Evolutionary conservation across 2,888 invertebrate genomes (phyloP).

Genomic region (Pycnomerus fuliginosus): DNA sequence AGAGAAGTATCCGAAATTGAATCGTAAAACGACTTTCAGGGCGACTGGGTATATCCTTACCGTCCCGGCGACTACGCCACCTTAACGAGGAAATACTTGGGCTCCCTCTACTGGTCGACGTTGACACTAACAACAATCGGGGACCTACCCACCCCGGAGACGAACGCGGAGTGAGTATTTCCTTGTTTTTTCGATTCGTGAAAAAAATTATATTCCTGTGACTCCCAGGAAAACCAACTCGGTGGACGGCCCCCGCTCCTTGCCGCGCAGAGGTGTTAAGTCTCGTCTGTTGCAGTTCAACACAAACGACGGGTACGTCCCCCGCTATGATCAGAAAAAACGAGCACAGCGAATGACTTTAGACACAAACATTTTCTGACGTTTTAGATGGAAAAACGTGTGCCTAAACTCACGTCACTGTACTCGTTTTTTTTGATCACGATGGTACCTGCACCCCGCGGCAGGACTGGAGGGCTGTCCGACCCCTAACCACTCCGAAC

Average conservation of each 20-base stretch:
- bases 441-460: slow-evolving; percentile 39
- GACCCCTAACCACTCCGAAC: slow-evolving; percentile 27
- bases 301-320: slow-evolving; percentile 84
- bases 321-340: slow-evolving; percentile 9
- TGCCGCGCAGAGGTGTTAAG: slow-evolving; percentile 87
- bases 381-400: no score
- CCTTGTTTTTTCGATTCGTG: not conserved
- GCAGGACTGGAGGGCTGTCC: slow-evolving; percentile 51
- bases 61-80: slow-evolving; percentile 86
- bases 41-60: slow-evolving; percentile 88
- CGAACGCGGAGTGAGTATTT: slow-evolving; percentile 90
- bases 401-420: no score
- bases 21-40: slow-evolving; percentile 54
- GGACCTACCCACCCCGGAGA: slow-evolving; percentile 92
- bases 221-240: slow-evolving; percentile 54
- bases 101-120: slow-evolving; percentile 95
- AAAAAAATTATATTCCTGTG: no score
- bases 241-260: slow-evolving; percentile 83
- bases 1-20: no score
- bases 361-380: no score
- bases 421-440: no score
- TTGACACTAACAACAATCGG: slow-evolving; percentile 94
- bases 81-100: slow-evolving; percentile 88
- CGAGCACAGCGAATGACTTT: no score
- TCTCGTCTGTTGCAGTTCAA: slow-evolving; percentile 88